Conservation (phyloP, 2,113 vertebrate species). For the Poeciliopsis turrubarensis region DNA sequence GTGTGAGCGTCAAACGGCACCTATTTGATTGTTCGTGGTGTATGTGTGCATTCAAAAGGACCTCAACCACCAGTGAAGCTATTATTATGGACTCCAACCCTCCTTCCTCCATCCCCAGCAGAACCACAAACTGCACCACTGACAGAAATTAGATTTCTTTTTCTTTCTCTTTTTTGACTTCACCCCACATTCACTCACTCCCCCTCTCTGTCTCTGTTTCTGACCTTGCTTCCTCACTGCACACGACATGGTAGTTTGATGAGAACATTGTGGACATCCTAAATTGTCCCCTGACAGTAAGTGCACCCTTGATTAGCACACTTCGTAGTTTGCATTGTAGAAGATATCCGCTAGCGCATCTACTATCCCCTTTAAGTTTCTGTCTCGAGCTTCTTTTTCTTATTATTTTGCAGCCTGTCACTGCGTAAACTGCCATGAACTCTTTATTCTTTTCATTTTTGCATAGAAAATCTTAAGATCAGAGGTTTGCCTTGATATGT, state of each 20-base stretch:
- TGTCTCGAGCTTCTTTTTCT: conserved; percentile 46
- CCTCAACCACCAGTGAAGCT: conserved; percentile 27
- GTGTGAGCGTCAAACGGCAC: not conserved
- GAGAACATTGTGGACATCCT: conserved; percentile 84
- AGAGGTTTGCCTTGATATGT: not conserved
- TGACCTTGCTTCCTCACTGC: conserved; percentile 71
- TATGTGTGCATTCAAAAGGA: not conserved
- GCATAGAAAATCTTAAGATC: conserved; percentile 6
- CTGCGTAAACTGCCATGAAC: conserved; percentile 21
- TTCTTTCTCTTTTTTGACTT: conserved; percentile 16
- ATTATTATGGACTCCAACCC: conserved; percentile 22
- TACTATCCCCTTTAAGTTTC: conserved; percentile 49
- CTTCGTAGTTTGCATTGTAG: conserved; percentile 69
- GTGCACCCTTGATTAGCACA: conserved; percentile 73
- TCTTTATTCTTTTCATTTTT: conserved; percentile 29
- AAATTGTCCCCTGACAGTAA: conserved; percentile 85
- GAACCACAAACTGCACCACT: conserved; percentile 31
- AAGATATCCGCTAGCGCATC: conserved; percentile 50
- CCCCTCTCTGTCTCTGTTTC: conserved; percentile 67
- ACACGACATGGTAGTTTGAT: conserved; percentile 79
- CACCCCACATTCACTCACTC: conserved; percentile 57
- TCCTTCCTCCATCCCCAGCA: not conserved
- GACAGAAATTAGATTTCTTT: conserved; percentile 46
- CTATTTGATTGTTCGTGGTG: not conserved
- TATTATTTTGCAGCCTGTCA: not conserved